phyloP scores from a whole-genome alignment of 2,797 vertebrate species.

The Micrastur ruficollis region DNA sequence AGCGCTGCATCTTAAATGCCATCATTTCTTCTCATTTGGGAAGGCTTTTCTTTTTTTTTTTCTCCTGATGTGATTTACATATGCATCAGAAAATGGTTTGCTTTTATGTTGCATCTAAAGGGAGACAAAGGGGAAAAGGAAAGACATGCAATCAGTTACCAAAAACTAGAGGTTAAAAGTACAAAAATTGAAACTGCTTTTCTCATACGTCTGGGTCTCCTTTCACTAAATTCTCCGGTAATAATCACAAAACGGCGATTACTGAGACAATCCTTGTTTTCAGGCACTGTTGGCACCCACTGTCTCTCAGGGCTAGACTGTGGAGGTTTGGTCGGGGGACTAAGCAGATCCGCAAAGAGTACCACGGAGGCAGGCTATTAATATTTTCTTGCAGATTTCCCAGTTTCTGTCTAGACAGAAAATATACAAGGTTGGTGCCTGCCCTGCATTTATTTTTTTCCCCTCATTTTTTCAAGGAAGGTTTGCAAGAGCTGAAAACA shows the following conservation, averaged over 20 bases:
- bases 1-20: not conserved
- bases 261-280: not conserved
- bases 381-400: conserved; percentile 11
- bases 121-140: not conserved
- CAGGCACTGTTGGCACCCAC: not conserved
- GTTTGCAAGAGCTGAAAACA: not conserved
- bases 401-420: not conserved
- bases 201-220: not conserved
- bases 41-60: not conserved
- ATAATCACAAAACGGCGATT: conserved; percentile 16
- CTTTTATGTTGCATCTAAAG: not conserved
- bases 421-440: not conserved
- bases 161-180: not conserved
- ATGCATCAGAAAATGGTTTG: not conserved
- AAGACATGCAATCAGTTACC: not conserved
- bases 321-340: not conserved
- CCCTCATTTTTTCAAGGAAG: not conserved
- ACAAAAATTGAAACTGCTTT: not conserved
- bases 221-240: not conserved
- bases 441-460: not conserved
- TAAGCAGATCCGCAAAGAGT: not conserved
- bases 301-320: conserved; percentile 12
- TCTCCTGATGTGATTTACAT: not conserved
- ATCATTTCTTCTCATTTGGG: not conserved
- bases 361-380: not conserved